Base-by-base conservation (phyloP, 35 echinoderm and acorn worm species). In the Lytechinus variegatus region DNA sequence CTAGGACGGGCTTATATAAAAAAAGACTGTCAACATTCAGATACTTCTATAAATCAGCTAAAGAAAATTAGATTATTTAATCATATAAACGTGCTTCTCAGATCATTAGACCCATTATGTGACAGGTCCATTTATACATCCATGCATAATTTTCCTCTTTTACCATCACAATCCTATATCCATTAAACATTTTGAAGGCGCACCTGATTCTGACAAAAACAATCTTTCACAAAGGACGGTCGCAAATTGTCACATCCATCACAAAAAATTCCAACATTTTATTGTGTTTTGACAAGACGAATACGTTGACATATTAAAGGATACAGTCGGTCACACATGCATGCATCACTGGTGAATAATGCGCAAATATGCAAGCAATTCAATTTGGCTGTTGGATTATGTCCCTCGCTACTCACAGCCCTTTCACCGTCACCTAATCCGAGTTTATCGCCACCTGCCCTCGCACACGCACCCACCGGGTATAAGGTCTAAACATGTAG, bases 271-370 rank as follows among this genome's bases (percentile, higher is more conserved):
- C 66, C 66, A 79, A 24, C 8, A 24, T n/a, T 79, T 79, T 79
- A 24, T 19, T 79, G 19, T 79, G 66, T 79, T 79, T 79, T 79
- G 19, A 79, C 66, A 79, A 79, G 66, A 79, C n/a, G 66, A 79
- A 79, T 79, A 24, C 66, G n/a, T 79, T 79, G 66, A 79, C 66
- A 79, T 7, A 79, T 79, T 79, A 71, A 16, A 6, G 66, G 16
- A 79, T 79, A 79, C 66, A 79, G 66, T 24, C 21, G 66, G 66
- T 79, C 66, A 79, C 66, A 79, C 66, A 79, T 79, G 66, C 66
- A 79, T 24, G 3, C 66, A 79, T 24, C 66, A 24, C 66, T 79
- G 66, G 66, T 5, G 19, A 79, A n/a, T 79, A 79, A 79, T n/a
- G 19, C 14, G 8, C 21, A 79, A 3, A 79, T 79, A 79, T 79